Base-by-base conservation (phyloP, 2,797 vertebrate species). In the Oreochromis grahami region DNA sequence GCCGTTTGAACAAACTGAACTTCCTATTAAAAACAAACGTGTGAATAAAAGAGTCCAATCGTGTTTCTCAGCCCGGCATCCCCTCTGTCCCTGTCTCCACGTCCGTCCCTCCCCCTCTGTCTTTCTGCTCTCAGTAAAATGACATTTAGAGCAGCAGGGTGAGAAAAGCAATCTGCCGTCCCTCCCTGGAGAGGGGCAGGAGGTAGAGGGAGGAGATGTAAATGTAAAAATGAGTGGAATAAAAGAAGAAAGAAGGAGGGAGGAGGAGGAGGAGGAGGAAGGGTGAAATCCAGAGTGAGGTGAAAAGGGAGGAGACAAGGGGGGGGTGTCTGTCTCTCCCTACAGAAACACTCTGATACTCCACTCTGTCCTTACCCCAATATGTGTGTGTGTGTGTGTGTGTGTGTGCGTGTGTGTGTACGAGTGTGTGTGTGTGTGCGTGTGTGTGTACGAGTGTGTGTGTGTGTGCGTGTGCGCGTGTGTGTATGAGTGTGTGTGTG, bases 81-180 rank as follows among this genome's bases (percentile, higher is more conserved):
- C 26, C 58, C 12, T n/a, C 45, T 38, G 14, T 14, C 17, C 17
- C 21, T 15, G 15, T 14, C 19, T 7, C 26, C 50, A 60, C 8
- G 15, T 34, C 17, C 45, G 1, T 12, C 36, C 15, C 70, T 72
- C 56, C 34, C 34, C 34, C 15, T 43, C 14, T 72, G 55, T 80
- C 43, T 51, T 68, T 63, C 32, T 53, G 36, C 78, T 88, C 78
- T 81, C 81, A 84, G 82, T 80, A 92, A 94, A 92, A 94, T 96
- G 94, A 96, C 95, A 96, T 96, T 96, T 95, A 93, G 90, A 96
- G 92, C 92, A 95, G 92, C 91, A 92, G 93, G 94, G 94, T 95
- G 94, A 95, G 94, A 96, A 96, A 96, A 96, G 95, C 94, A 96
- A 96, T 96, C 95, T 96, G 87, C 93, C 87, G 84, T 90, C 86